These are phyloP conservation scores for Borostomias antarcticus DNA, from an alignment of 2,797 vertebrate genomes.

Conservation along the genomic window DNA sequence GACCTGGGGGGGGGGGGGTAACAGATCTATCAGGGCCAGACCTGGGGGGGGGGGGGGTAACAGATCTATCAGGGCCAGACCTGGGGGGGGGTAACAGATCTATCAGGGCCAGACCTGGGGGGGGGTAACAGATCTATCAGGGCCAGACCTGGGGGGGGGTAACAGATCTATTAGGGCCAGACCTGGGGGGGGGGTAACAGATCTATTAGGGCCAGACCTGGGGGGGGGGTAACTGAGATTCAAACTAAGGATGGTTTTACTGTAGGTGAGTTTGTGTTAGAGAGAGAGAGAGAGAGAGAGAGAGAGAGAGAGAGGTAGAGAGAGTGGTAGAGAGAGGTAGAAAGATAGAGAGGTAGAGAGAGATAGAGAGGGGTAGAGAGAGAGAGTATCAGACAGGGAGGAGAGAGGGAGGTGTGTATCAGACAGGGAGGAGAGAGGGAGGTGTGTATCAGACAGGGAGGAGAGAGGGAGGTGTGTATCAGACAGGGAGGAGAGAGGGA, in stretches of 20 bases:
- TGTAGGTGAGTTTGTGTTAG: too few species aligned
- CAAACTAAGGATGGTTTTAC: not conserved
- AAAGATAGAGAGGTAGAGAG: too few species aligned
- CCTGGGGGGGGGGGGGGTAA: too few species aligned
- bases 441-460: not conserved
- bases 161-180: too few species aligned
- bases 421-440: not conserved
- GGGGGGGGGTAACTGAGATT: not conserved
- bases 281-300: not conserved
- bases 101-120: not conserved
- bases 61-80: conserved; percentile 85
- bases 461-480: too few species aligned
- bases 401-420: too few species aligned
- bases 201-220: not conserved
- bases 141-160: conserved; percentile 75
- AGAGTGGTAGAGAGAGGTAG: not conserved
- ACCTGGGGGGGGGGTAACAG: not conserved
- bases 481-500: too few species aligned
- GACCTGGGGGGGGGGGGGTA: conserved; percentile 66
- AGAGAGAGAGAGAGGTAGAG: too few species aligned
- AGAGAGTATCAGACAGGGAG: not conserved
- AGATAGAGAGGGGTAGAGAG: too few species aligned
- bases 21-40: not conserved
- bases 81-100: conserved; percentile 56
- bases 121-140: too few species aligned